Conservation (phyloP, 1,140 invertebrate species). For the Papilio xuthus region DNA sequence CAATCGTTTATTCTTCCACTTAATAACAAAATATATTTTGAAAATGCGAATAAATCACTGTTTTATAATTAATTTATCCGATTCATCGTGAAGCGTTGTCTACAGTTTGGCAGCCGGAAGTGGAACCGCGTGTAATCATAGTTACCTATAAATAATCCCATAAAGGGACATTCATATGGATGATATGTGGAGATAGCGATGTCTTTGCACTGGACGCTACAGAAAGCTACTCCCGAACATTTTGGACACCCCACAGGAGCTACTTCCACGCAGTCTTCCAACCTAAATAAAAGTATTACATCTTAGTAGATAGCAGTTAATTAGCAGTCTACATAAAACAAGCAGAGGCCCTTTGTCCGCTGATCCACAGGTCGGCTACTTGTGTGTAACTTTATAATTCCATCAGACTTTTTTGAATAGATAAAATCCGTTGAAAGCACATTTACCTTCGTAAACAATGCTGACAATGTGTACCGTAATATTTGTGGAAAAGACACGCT, state of each 20-base stretch:
- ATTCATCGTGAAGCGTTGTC: too few species aligned
- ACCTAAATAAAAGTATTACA: constrained; percentile 45
- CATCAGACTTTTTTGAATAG: too few species aligned
- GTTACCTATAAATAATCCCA: constrained; percentile 87
- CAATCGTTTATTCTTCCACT: too few species aligned
- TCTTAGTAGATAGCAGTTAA: not conserved
- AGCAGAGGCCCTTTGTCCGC: too few species aligned
- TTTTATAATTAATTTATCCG: too few species aligned
- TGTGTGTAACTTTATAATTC: too few species aligned
- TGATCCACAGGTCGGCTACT: too few species aligned
- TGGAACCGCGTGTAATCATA: not conserved
- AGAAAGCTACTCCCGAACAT: constrained; percentile 90
- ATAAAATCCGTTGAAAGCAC: not conserved
- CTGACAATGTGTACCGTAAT: constrained; percentile 90
- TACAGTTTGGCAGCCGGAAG: too few species aligned
- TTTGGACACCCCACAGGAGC: constrained; percentile 87
- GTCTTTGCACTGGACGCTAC: constrained; percentile 86
- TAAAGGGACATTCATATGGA: constrained; percentile 90
- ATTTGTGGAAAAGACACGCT: constrained; percentile 87
- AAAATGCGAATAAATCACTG: too few species aligned
- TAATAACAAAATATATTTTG: too few species aligned
- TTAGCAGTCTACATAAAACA: too few species aligned
- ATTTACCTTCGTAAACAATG: constrained; percentile 89
- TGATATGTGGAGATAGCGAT: constrained; percentile 88
- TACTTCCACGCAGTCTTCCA: constrained; percentile 73